These are phyloP conservation scores for Hippoglossus hippoglossus DNA, from an alignment of 2,797 vertebrate genomes.

Conservation along the genomic window DNA sequence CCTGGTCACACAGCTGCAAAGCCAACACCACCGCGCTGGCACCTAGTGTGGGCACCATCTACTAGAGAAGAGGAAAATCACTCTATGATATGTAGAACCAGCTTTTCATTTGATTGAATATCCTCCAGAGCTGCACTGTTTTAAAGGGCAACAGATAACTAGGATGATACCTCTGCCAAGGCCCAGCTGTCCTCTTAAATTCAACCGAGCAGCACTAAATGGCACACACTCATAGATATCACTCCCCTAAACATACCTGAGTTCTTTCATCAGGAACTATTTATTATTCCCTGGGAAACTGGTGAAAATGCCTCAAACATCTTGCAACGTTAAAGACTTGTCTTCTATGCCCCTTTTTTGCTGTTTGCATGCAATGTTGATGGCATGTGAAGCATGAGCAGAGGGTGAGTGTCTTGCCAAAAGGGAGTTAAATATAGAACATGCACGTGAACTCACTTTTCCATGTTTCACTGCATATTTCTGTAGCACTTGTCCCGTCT, in stretches of 20 bases:
- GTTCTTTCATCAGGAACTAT: too few relatives aligned
- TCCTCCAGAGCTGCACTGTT: too few relatives aligned
- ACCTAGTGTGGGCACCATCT: constrained; percentile 83
- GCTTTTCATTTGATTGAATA: too few relatives aligned
- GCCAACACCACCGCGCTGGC: constrained; percentile 83
- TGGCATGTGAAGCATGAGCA: constrained; percentile 3
- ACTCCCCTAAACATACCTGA: too few relatives aligned
- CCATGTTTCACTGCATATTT: constrained; percentile 69
- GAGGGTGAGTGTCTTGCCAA: background rate
- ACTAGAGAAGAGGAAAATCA: background rate
- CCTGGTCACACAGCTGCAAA: constrained; percentile 86
- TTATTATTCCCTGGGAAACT: too few relatives aligned
- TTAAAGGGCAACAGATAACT: background rate
- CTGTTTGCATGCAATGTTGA: constrained; percentile 1
- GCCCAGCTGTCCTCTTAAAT: too few relatives aligned
- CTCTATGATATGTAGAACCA: too few relatives aligned
- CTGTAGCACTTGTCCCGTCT: constrained; percentile 73
- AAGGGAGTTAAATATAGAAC: background rate
- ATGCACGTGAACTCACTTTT: constrained; percentile 63
- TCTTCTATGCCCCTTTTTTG: background rate
- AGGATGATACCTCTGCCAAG: background rate
- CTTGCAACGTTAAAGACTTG: background rate
- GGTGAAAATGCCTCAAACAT: background rate
- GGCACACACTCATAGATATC: too few relatives aligned
- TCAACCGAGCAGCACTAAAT: too few relatives aligned